Evolutionary conservation across 2,888 invertebrate genomes (phyloP), one percentile per base, ranked within the genome.

Genomic region (Belgica antarctica): DNA sequence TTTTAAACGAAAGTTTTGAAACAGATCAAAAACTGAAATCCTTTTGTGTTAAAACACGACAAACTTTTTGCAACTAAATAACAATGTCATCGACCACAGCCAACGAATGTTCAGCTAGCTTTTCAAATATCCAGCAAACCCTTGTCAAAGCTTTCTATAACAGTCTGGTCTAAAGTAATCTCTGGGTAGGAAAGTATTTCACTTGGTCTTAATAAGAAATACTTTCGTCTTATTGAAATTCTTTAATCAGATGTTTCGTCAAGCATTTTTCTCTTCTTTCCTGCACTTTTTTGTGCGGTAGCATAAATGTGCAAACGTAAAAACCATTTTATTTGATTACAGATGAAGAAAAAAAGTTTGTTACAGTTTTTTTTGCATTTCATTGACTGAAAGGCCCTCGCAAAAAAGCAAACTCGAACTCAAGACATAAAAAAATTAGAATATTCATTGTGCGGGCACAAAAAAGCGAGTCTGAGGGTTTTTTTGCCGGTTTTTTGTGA

Each of bases 401-500:
- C 59, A 59, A 59, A 59, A 25, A 59, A 25, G 22, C 8, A 19
- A 17, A 22, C 4, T n/a, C 8, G 22, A 24, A 15, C 25, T 52
- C 27, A 27, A 59, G 27, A 25, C 27, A 59, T 12, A 59, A 59
- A 59, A 59, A 59, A 59, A 59, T 59, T 59, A 59, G 59, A 59
- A 59, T 59, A 59, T 46, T 46, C 46, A 46, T 46, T 46, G 46
- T 27, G 59, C 25, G 59, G 27, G 25, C 25, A 19, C 59, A 59
- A 59, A 59, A 59, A 59, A 19, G 8, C 27, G 52, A 3, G 17
- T 46, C 12, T 46, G 12, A 46, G 46, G 46, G 12, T 3, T 46
- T 46, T 46, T 46, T 46, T 46, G 46, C 46, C 41, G n/a, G 8
- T 41, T 41, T 52, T 52, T 52, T 52, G 22, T 22, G 22, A 52